Evolutionary conservation across 2,888 invertebrate genomes (phyloP).

Genomic region (Pemphredon lugubris): DNA sequence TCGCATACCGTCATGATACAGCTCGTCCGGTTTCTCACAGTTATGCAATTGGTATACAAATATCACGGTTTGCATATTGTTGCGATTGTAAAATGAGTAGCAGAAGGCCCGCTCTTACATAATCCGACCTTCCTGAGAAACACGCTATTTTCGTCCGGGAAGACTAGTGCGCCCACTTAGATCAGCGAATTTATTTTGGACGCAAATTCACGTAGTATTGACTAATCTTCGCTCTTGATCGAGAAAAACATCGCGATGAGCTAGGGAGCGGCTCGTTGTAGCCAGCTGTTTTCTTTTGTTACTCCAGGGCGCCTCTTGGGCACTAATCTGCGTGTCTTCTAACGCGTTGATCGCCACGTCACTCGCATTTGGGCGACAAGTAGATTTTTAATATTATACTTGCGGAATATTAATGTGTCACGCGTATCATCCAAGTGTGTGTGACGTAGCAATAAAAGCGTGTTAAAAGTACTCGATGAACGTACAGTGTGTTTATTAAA

Average conservation of each 20-base stretch:
- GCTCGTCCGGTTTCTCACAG: conserved; percentile 22
- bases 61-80: conserved; percentile 21
- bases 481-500: no score
- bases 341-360: no score
- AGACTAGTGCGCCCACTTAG: not conserved
- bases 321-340: no score
- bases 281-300: no score
- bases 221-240: not conserved
- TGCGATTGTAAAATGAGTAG: conserved; percentile 20
- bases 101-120: conserved; percentile 33
- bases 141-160: conserved; percentile 19
- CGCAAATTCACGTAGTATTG: not conserved
- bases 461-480: no score
- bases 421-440: no score
- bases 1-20: conserved; percentile 15
- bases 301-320: no score
- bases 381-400: no score
- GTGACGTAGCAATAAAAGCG: no score
- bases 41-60: conserved; percentile 37
- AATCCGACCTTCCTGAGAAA: conserved; percentile 32
- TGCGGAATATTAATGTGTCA: no score
- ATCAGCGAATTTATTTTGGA: conserved; percentile 2
- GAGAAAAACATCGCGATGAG: not conserved
- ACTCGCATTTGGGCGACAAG: no score
- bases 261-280: not conserved